These are phyloP conservation scores for Miniopterus natalensis DNA, from an alignment of 2,113 vertebrate genomes.

Conservation along the genomic window DNA sequence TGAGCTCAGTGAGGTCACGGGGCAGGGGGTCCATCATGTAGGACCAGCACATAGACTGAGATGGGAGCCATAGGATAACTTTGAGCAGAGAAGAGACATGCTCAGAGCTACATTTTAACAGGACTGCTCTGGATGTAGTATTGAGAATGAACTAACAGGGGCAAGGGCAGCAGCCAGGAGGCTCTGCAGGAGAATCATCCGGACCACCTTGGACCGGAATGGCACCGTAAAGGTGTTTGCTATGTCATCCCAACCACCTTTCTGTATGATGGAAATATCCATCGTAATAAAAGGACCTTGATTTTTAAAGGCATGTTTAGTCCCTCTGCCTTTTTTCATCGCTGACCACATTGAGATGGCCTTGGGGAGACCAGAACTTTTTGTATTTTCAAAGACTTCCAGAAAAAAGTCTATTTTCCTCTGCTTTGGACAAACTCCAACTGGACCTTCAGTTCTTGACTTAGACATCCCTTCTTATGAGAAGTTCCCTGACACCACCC, in stretches of 20 bases:
- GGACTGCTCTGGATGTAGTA: background rate
- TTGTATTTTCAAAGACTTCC: background rate
- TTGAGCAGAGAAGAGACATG: background rate
- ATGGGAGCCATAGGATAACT: background rate
- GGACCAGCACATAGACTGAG: background rate
- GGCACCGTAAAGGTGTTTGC: background rate
- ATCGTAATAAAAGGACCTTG: background rate
- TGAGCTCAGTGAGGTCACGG: background rate
- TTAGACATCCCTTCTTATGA: background rate
- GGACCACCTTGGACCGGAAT: background rate
- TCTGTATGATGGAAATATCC: background rate
- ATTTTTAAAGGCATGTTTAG: background rate
- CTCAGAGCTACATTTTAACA: background rate
- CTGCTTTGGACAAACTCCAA: background rate
- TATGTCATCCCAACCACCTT: background rate
- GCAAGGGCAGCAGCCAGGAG: background rate
- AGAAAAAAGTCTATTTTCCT: background rate
- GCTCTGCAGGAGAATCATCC: background rate
- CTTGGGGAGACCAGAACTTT: background rate
- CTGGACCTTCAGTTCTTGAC: background rate
- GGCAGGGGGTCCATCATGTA: background rate
- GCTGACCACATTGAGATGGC: background rate
- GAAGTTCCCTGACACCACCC: background rate
- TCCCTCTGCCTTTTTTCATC: background rate
- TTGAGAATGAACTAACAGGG: background rate